These are phyloP conservation scores for Plebejus melissa DNA, from an alignment of 2,888 invertebrate species.

Conservation along the genomic window DNA sequence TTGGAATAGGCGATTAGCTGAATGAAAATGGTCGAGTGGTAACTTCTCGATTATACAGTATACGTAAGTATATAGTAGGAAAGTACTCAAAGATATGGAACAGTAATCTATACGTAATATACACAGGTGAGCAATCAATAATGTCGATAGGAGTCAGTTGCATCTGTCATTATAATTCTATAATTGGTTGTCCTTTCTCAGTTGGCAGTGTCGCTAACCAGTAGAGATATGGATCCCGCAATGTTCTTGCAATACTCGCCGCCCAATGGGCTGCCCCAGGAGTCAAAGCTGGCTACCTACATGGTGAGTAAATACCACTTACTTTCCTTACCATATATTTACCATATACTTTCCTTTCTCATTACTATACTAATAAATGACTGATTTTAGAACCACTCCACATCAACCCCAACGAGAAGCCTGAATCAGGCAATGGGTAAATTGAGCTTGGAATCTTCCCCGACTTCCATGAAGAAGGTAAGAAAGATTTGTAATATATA, in stretches of 20 bases:
- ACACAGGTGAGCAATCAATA: slow-evolving; percentile 37
- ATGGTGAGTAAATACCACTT: slow-evolving; percentile 78
- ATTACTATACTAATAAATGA: not conserved
- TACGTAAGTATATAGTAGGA: not conserved
- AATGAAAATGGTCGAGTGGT: slow-evolving; percentile 24
- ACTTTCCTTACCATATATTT: too few relatives aligned
- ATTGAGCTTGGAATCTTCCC: slow-evolving; percentile 59
- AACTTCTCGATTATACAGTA: not conserved
- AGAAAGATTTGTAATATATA: slow-evolving; percentile 26
- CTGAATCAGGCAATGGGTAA: slow-evolving; percentile 57
- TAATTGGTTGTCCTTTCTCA: slow-evolving; percentile 34
- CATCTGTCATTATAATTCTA: slow-evolving; percentile 15
- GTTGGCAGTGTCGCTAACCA: slow-evolving; percentile 50
- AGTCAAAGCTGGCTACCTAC: slow-evolving; percentile 91
- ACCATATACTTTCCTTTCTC: slow-evolving; percentile 19
- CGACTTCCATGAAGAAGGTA: slow-evolving; percentile 58
- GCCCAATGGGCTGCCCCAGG: slow-evolving; percentile 87
- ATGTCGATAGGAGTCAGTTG: not conserved
- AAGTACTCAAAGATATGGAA: slow-evolving; percentile 41
- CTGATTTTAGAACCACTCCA: slow-evolving; percentile 58
- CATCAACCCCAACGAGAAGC: slow-evolving; percentile 55
- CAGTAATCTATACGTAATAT: slow-evolving; percentile 41
- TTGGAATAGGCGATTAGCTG: not conserved
- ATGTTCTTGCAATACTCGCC: slow-evolving; percentile 82
- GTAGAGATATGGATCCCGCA: slow-evolving; percentile 84